Percentiles rank a stretch among this genome's conserved stretches.
Evolutionary conservation across 2,797 vertebrate genomes (phyloP).

Genomic region (Xiphorhynchus erythropygius): DNA sequence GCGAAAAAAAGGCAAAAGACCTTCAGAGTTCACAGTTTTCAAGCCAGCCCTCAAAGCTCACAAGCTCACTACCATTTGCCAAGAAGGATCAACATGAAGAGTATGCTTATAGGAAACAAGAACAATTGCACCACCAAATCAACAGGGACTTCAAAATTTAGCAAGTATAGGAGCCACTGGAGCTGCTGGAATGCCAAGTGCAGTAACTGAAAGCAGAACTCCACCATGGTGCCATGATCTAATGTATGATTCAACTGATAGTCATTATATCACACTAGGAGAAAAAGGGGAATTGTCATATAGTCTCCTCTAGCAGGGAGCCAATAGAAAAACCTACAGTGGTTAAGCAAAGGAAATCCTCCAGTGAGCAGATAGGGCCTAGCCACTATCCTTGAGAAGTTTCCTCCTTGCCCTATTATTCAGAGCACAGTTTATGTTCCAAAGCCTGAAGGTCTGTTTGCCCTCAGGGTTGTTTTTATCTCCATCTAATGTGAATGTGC

Average conservation of each 20-base stretch:
- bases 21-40: slow-evolving; percentile 42
- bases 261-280: neutral
- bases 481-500: neutral
- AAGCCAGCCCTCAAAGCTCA: slow-evolving; percentile 39
- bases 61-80: slow-evolving; percentile 42
- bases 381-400: fast-evolving
- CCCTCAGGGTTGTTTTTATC: neutral
- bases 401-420: neutral
- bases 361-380: neutral
- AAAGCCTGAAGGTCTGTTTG: neutral
- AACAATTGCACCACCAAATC: slow-evolving; percentile 27
- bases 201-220: neutral
- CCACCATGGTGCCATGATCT: neutral
- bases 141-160: slow-evolving; percentile 15
- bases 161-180: neutral
- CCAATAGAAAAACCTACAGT: neutral
- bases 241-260: neutral
- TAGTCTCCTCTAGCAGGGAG: neutral
- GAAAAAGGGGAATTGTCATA: neutral
- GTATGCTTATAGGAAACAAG: slow-evolving; percentile 11
- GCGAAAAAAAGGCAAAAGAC: neutral
- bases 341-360: neutral
- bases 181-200: neutral
- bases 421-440: neutral
- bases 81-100: slow-evolving; percentile 43